Conservation (phyloP, 2,888 invertebrate genomes). For the Vandiemenella viatica region DNA sequence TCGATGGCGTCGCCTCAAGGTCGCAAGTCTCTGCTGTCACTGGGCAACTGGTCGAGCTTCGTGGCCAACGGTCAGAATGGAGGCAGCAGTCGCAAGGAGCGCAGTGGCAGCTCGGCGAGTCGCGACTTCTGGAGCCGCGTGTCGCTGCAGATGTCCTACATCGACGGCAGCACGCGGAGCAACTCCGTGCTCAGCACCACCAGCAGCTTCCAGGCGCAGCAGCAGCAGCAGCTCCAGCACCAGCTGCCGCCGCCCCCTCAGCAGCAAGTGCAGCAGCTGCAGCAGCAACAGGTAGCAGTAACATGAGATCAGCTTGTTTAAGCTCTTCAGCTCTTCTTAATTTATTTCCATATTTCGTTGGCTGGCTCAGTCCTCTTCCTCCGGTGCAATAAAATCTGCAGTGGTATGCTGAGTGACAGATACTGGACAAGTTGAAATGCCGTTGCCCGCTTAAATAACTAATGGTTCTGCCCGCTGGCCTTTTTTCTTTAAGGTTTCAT, state of each 20-base stretch:
- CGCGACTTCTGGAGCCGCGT: slow-evolving; percentile 23
- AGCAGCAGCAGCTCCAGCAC: background rate
- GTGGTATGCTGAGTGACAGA: too few species aligned
- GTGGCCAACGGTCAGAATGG: background rate
- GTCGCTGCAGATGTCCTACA: slow-evolving; percentile 22
- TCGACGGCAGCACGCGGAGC: slow-evolving; percentile 20
- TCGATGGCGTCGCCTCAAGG: slow-evolving; percentile 7
- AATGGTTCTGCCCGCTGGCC: too few species aligned
- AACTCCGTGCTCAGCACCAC: background rate
- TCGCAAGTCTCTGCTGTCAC: slow-evolving; percentile 9
- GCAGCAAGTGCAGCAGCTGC: background rate
- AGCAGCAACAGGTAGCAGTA: too few species aligned
- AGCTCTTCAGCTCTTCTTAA: too few species aligned
- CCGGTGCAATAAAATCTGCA: too few species aligned
- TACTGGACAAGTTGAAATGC: too few species aligned
- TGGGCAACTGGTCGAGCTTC: slow-evolving; percentile 6
- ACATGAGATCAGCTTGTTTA: too few species aligned
- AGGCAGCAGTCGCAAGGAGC: slow-evolving; percentile 2
- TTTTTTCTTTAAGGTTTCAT: too few species aligned
- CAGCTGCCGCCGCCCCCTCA: background rate
- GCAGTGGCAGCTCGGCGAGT: slow-evolving; percentile 12
- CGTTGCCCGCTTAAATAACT: too few species aligned
- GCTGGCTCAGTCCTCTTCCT: too few species aligned
- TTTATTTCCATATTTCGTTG: too few species aligned
- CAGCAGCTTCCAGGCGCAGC: background rate